Base-by-base conservation (phyloP, 2,797 vertebrate species). In the Emys orbicularis region DNA sequence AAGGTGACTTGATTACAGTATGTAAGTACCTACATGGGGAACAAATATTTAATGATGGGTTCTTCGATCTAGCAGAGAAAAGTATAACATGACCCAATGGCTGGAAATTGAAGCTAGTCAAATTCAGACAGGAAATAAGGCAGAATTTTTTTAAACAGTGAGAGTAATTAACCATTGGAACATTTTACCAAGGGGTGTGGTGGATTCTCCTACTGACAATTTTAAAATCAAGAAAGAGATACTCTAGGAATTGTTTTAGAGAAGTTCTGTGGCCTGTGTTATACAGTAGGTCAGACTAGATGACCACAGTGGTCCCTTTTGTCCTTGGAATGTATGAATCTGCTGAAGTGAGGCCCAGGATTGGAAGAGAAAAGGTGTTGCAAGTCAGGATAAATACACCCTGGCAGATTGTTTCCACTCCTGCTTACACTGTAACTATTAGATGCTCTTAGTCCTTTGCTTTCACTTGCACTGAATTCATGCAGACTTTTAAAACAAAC, bases 401-500 rank as follows among this genome's bases (percentile, higher is more conserved):
- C 93, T 96, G 95, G 96, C 95, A 97, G 81, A 90, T 81, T 86
- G 95, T 91, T 85, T 37, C 0, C 25, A 12, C 86, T 95, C 41
- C 90, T 91, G 96, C 94, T 95, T 95, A 93, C 86, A 65, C 86
- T 65, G 83, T 92, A 88, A 94, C 95, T 96, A 97, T 92, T 90
- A 95, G 96, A 97, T 97, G 89, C 90, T 97, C 97, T 97, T 96
- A 95, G 87, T 83, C 89, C 92, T 88, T 88, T 7, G 12, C 83
- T 95, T 97, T 96, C 96, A 93, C 79, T 53, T 94, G 54, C 65
- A 21, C n/a, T 68, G 65, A 68, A 68, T 93, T 96, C 95, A 97
- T 92, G 92, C 96, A 97, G 97, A 97, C 94, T 96, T 95, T 96
- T 95, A 96, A 97, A 96, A 97, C 94, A 97, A 97, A 97, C 97